Evolutionary conservation across 2,888 invertebrate species (phyloP).

Genomic region (Orthosia gothica): DNA sequence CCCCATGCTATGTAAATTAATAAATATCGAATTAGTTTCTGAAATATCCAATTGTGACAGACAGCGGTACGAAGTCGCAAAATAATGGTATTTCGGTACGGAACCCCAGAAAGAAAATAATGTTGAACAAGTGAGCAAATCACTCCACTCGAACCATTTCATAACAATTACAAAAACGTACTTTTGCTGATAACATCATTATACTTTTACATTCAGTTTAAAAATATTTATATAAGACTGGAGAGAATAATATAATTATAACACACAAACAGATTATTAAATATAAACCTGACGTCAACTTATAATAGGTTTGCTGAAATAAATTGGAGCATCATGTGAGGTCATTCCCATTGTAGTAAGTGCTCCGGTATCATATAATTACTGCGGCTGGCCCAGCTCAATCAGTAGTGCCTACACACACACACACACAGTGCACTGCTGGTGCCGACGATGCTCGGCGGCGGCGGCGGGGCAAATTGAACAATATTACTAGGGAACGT

Average conservation of each 20-base stretch:
- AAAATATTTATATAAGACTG: conserved; percentile 10
- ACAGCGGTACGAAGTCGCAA: not conserved
- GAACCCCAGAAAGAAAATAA: not conserved
- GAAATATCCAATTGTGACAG: not conserved
- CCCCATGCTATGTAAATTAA: not conserved
- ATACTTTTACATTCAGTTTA: conserved; percentile 2
- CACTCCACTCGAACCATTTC: not conserved
- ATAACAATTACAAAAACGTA: not conserved
- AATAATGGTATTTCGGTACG: not conserved
- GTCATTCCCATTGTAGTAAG: conserved; percentile 5
- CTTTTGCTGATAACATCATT: conserved; percentile 6
- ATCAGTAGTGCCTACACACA: no score
- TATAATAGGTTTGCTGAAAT: not conserved
- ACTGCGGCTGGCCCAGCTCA: no score
- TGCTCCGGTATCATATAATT: not conserved
- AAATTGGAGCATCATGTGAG: not conserved
- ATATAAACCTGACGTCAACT: no score
- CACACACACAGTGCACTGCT: no score
- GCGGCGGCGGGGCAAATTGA: no score
- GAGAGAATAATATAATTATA: not conserved
- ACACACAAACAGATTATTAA: conserved; percentile 22
- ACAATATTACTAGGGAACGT: not conserved
- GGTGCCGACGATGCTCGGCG: no score
- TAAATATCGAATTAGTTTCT: not conserved
- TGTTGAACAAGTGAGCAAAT: not conserved